Evolutionary conservation across 2,113 vertebrate species (phyloP).

Genomic region (Orthonyx spaldingii): DNA sequence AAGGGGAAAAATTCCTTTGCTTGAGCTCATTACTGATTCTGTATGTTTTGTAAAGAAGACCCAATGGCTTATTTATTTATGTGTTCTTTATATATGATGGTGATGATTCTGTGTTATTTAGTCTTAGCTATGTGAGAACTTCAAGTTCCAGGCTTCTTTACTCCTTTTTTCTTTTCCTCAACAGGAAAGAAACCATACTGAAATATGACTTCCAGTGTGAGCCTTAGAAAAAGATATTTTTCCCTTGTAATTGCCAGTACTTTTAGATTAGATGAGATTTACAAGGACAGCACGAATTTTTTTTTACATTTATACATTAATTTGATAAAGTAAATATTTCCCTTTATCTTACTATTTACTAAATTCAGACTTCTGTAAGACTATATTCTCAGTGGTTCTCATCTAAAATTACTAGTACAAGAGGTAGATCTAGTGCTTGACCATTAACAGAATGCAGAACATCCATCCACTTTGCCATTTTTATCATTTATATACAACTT

Average conservation of each 20-base stretch:
- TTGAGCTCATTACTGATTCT: neutral
- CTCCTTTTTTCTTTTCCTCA: neutral
- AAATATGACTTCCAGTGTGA: neutral
- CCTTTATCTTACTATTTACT: neutral
- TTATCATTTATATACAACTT: neutral
- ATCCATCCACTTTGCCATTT: neutral
- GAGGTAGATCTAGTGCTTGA: neutral
- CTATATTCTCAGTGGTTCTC: neutral
- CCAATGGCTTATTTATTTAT: neutral
- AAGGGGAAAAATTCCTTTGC: neutral
- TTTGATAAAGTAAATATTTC: neutral
- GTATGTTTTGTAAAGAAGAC: neutral
- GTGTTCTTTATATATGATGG: neutral
- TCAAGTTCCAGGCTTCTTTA: neutral
- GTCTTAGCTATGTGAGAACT: neutral
- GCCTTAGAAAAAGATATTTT: neutral
- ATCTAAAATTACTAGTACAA: neutral
- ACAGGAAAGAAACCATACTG: neutral
- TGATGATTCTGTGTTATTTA: neutral
- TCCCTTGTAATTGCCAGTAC: neutral
- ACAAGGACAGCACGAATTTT: neutral
- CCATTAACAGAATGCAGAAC: neutral
- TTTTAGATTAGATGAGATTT: neutral
- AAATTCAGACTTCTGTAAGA: neutral
- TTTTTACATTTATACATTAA: neutral